These are phyloP conservation scores for Teleogryllus oceanicus DNA, from an alignment of 2,888 invertebrate species.

Conservation along the genomic window DNA sequence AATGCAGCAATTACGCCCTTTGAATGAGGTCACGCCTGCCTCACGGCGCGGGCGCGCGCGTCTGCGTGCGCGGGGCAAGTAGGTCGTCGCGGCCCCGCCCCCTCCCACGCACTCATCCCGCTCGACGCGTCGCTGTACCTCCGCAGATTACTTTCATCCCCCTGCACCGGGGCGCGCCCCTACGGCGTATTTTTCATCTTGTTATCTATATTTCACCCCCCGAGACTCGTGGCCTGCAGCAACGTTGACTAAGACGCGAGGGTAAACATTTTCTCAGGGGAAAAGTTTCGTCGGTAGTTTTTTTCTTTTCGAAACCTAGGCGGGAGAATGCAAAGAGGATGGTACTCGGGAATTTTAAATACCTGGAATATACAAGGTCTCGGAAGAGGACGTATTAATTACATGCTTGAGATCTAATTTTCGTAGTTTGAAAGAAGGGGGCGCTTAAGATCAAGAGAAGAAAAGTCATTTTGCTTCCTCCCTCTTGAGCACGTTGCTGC, in stretches of 20 bases:
- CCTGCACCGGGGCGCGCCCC: background rate
- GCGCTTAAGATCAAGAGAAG: too few relatives aligned
- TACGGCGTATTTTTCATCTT: background rate
- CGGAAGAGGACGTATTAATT: slow-evolving; percentile 1
- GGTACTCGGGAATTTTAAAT: background rate
- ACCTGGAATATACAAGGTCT: background rate
- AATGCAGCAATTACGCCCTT: background rate
- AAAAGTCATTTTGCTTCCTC: too few relatives aligned
- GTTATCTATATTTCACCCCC: slow-evolving; percentile 18
- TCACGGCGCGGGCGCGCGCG: background rate
- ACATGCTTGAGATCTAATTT: background rate
- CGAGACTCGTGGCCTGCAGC: background rate
- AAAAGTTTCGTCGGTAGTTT: background rate
- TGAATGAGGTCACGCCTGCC: background rate
- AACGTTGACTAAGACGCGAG: slow-evolving; percentile 1
- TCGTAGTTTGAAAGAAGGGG: background rate
- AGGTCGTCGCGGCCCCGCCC: background rate
- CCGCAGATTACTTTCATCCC: background rate
- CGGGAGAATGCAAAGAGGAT: background rate
- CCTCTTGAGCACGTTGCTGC: too few relatives aligned
- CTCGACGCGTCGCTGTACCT: background rate
- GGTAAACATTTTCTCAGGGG: slow-evolving; percentile 5
- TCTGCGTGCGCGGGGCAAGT: background rate
- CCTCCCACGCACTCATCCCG: too few relatives aligned
- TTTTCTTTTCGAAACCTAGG: background rate